Evolutionary conservation across 2,797 vertebrate genomes (phyloP).

Genomic region (Syngnathus acus): DNA sequence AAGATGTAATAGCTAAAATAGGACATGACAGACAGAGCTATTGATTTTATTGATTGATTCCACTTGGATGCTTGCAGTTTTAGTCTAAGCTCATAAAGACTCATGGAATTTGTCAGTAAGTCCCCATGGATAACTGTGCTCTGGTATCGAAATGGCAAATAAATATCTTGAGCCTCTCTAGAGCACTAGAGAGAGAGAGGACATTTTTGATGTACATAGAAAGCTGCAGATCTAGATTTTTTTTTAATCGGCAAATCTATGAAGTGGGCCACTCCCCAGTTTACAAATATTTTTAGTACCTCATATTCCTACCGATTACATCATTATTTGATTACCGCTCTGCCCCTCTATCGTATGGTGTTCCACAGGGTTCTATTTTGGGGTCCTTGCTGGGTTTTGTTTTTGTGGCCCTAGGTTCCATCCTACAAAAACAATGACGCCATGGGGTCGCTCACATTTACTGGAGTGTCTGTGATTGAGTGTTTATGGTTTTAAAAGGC

Average conservation of each 20-base stretch:
- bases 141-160: conserved; percentile 10
- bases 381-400: too few species aligned
- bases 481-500: too few species aligned
- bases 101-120: conserved; percentile 48
- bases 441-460: too few species aligned
- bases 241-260: not conserved
- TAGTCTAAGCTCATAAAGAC: conserved; percentile 64
- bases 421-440: not conserved
- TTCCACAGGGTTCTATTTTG: too few species aligned
- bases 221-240: not conserved
- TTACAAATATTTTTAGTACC: too few species aligned
- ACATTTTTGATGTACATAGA: not conserved
- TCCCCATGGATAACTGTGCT: not conserved
- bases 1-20: conserved; percentile 70
- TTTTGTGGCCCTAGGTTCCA: too few species aligned
- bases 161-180: not conserved
- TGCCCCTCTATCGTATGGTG: too few species aligned
- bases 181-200: not conserved
- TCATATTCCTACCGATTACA: too few species aligned
- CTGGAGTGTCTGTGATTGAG: too few species aligned
- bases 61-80: conserved; percentile 53
- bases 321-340: too few species aligned
- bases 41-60: conserved; percentile 72
- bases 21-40: conserved; percentile 64
- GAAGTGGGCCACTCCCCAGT: too few species aligned